Evolutionary conservation across 2,113 vertebrate species (phyloP).

Genomic region (Tricholaema leucomelas): DNA sequence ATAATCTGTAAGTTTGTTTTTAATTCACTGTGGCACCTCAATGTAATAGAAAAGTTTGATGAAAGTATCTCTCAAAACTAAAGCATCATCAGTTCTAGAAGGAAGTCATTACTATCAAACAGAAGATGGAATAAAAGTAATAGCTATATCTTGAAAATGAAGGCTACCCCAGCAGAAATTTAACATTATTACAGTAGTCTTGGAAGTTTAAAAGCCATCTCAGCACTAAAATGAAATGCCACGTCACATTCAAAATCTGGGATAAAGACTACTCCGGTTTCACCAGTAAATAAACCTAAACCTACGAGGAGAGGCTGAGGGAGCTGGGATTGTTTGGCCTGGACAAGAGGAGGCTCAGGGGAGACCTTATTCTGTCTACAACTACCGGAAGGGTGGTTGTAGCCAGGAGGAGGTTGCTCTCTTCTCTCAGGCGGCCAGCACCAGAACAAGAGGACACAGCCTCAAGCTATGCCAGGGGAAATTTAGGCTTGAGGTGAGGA

Average conservation of each 20-base stretch:
- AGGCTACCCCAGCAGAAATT: background rate
- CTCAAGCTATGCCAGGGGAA: too few species aligned
- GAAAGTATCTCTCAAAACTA: background rate
- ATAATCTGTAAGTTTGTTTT: background rate
- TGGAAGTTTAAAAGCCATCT: rapidly evolving
- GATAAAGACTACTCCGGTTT: background rate
- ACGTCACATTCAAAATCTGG: background rate
- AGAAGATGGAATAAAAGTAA: background rate
- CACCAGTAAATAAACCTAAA: background rate
- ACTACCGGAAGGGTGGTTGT: too few species aligned
- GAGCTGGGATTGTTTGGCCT: too few species aligned
- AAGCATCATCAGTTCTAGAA: background rate
- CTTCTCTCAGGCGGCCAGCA: too few species aligned
- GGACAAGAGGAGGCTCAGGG: too few species aligned
- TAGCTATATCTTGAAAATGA: background rate
- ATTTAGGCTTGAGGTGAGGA: too few species aligned
- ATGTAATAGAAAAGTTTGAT: background rate
- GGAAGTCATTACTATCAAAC: background rate
- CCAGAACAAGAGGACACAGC: too few species aligned
- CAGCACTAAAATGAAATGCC: background rate
- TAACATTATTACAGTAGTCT: background rate
- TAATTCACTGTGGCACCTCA: background rate
- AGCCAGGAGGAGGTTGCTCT: too few species aligned
- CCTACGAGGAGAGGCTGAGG: too few species aligned
- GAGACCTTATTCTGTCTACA: too few species aligned